Evolutionary conservation across 2,888 invertebrate genomes (phyloP).

Genomic region (Furcula furcula): DNA sequence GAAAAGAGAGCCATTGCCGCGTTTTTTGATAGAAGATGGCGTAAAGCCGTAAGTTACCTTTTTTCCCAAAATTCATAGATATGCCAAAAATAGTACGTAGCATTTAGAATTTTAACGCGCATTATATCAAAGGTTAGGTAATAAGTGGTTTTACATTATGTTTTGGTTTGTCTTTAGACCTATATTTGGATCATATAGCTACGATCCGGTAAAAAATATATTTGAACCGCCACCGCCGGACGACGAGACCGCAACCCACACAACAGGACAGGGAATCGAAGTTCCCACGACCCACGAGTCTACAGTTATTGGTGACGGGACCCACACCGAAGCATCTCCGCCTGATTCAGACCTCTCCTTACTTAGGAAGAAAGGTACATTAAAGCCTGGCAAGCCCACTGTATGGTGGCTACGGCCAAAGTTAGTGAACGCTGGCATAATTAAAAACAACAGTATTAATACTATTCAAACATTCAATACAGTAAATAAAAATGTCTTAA

Average conservation of each 20-base stretch:
- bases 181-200: conserved; percentile 38
- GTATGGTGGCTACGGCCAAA: conserved; percentile 6
- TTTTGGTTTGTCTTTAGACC: conserved; percentile 13
- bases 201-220: conserved; percentile 23
- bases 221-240: conserved; percentile 9
- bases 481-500: no score
- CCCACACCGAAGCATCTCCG: neutral
- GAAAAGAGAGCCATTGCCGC: conserved; percentile 21
- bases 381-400: neutral
- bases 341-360: neutral
- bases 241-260: neutral
- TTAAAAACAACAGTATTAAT: no score
- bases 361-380: conserved; percentile 1
- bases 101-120: neutral
- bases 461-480: no score
- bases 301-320: conserved; percentile 2
- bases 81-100: neutral
- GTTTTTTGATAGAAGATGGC: conserved; percentile 31
- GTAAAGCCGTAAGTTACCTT: conserved; percentile 30
- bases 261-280: neutral
- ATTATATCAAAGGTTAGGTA: neutral
- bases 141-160: neutral
- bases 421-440: no score
- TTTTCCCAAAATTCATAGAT: neutral
- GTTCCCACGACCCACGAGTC: neutral